These are phyloP conservation scores for Trachelipus rathkii DNA, from an alignment of 1,140 invertebrate species.

Conservation along the genomic window DNA sequence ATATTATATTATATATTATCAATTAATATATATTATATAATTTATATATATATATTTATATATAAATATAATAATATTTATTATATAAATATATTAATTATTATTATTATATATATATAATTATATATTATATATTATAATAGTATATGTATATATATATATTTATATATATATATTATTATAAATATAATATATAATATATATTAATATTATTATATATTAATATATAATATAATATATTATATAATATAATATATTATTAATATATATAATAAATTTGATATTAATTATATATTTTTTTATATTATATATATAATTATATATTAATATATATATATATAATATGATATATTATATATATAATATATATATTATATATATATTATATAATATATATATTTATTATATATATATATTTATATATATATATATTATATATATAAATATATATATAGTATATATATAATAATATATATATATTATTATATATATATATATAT, in stretches of 20 bases:
- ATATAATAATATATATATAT: conserved; percentile 2
- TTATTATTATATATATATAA: conserved; percentile 10
- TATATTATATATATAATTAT: too few relatives aligned
- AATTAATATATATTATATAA: background rate
- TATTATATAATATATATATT: background rate
- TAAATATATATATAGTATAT: background rate
- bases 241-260: too few relatives aligned
- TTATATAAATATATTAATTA: background rate
- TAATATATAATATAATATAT: too few relatives aligned
- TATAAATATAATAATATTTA: background rate
- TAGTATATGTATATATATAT: too few relatives aligned
- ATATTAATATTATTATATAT: background rate
- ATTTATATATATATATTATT: too few relatives aligned
- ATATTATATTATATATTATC: background rate
- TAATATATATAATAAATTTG: too few relatives aligned
- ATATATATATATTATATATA: background rate
- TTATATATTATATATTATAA: background rate
- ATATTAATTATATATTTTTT: too few relatives aligned
- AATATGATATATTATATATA: background rate
- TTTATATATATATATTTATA: conserved; percentile 6
- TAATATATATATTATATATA: background rate
- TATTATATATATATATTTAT: conserved; percentile 1
- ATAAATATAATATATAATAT: background rate
- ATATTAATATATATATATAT: background rate
- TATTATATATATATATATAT: background rate